Evolutionary conservation across 1,140 invertebrate species (phyloP), one percentile per base, ranked within the genome.

Genomic region (Matsumurasca onukii): DNA sequence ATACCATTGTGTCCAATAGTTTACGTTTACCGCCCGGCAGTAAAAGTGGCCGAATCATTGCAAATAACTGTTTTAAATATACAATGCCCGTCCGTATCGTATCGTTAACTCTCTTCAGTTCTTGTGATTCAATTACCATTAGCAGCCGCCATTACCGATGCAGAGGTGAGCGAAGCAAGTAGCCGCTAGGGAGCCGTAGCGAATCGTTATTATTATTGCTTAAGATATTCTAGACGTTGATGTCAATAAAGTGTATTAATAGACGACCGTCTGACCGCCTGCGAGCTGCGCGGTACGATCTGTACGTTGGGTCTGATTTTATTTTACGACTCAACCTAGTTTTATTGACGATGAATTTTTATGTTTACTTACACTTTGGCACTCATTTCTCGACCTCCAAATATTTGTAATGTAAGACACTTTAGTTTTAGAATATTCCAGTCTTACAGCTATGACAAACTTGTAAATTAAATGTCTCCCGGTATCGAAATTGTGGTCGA

Each of bases 21-120:
- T 17, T n/a, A n/a, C 5, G 34, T 39, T 39, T 39, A 39, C 34
- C 5, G 34, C 5, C n/a, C n/a, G 17, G 17, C 34, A 5, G 17
- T 39, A 39, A 39, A 39, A 9, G 34, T 39, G 34, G 34, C 5
- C 34, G 34, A 39, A 39, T 39, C 34, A 17, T 17, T 17, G 34
- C 34, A 39, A n/a, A n/a, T n/a, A n/a, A n/a, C n/a, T n/a, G 34
- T 39, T 39, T 39, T 39, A 39, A 39, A 39, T 39, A 39, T 39
- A 39, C 34, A 9, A 39, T 17, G 17, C 34, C 17, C 17, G 34
- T 9, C 34, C 17, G 34, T 5, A 9, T 5, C 34, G 17, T 39
- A 39, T 39, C 34, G 34, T 39, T 39, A 39, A 5, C 34, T 39
- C 5, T 17, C 34, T 39, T 39, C 17, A 39, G 5, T 39, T 39